Evolutionary conservation across 1,140 invertebrate species (phyloP), one percentile per base, ranked within the genome.

Genomic region (Drosophila subobscura): DNA sequence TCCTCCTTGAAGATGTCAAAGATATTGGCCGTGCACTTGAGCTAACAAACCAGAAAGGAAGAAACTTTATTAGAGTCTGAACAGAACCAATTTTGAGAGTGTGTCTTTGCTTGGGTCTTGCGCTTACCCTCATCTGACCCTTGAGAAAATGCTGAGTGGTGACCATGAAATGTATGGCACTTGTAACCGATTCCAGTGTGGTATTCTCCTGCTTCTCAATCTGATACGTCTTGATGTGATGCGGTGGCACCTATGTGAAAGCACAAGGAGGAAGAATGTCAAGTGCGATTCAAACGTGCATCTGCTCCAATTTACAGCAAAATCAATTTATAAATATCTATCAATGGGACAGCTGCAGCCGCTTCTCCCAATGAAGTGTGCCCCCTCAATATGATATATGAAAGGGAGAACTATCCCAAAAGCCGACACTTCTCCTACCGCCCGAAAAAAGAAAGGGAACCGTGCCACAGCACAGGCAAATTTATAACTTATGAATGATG

Each of bases 81-180:
- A 51, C 29, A 51, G 27, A 33, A 29, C 42, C 22, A 33, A 37
- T 16, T 16, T 16, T 12, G 25, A 10, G 29, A 5, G 23, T 6
- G 27, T 49, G 23, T 63, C 22, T 25, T 25, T n/a, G 29, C 16
- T 16, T 37, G 12, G 37, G 27, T 1, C 65, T 67, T 77, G 93
- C 93, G 91, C 92, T 70, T 79, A 93, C 93, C 91, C 92, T 92
- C 81, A 93, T 92, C 90, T 92, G 92, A 45, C 92, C 92, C 76
- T 92, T 91, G 57, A 92, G 77, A 63, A 93, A 93, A 79, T 93
- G 93, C 55, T 93, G 92, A 67, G 91, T 92, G 79, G 93, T 93
- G 54, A 93, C 92, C 53, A 92, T 91, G 67, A 93, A 93, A 75
- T 93, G 91, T 68, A 93, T 92, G 56, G 89, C 90, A 83, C 89